phyloP scores from a whole-genome alignment of 2,888 invertebrate genomes.

The Vannuccia rotundouncinata region DNA sequence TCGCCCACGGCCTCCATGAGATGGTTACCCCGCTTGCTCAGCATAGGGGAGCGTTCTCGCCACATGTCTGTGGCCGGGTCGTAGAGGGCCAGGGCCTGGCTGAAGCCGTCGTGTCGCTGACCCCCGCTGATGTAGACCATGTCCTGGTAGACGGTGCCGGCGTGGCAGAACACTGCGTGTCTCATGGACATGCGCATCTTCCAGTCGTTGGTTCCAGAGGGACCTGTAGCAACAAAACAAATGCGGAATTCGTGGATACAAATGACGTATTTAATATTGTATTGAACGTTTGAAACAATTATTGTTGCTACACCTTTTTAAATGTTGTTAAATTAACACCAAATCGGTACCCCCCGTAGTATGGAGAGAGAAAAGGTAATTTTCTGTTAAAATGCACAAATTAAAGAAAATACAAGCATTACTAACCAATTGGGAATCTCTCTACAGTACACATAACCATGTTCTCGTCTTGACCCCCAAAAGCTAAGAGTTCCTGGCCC shows the following conservation, averaged over 20 bases:
- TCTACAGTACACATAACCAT: constrained; percentile 54
- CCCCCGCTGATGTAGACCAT: constrained; percentile 51
- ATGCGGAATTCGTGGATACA: too few relatives aligned
- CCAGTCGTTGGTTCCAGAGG: constrained; percentile 52
- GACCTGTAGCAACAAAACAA: too few relatives aligned
- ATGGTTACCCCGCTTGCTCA: constrained; percentile 49
- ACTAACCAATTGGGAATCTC: background rate
- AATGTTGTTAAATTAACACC: too few relatives aligned
- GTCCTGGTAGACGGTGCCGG: constrained; percentile 47
- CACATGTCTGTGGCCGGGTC: constrained; percentile 47
- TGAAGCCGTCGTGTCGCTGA: constrained; percentile 52
- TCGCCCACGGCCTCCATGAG: constrained; percentile 47
- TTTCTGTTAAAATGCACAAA: too few relatives aligned
- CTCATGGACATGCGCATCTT: constrained; percentile 47
- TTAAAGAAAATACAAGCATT: too few relatives aligned
- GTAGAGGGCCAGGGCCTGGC: constrained; percentile 48
- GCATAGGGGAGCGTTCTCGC: constrained; percentile 49
- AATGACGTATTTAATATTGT: too few relatives aligned
- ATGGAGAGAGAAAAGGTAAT: too few relatives aligned
- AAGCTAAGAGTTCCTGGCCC: constrained; percentile 20
- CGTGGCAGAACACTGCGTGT: constrained; percentile 51
- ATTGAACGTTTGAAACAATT: too few relatives aligned
- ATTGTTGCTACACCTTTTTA: too few relatives aligned
- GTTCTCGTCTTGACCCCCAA: constrained; percentile 50
- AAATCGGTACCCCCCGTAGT: too few relatives aligned